Percentiles rank a stretch among this genome's conserved stretches.
Evolutionary conservation across 2,888 invertebrate genomes (phyloP).

Genomic region (Idaea straminata): DNA sequence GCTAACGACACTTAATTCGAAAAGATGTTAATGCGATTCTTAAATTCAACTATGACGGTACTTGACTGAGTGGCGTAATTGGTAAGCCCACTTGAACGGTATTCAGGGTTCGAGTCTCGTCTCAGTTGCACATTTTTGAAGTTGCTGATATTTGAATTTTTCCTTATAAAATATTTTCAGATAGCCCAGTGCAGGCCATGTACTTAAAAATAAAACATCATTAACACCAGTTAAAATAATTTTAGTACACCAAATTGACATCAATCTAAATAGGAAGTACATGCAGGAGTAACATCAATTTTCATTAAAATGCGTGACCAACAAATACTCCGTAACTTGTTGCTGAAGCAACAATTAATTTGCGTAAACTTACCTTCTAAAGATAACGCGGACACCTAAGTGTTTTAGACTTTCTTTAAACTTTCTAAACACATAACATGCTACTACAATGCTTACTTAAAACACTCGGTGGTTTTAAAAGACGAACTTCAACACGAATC

Average conservation of each 20-base stretch:
- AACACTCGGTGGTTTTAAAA: conserved; percentile 61
- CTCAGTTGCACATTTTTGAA: too few relatives aligned
- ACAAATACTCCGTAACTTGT: conserved; percentile 22
- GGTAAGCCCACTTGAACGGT: too few relatives aligned
- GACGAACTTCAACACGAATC: conserved; percentile 48
- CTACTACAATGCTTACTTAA: conserved; percentile 73
- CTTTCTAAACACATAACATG: conserved; percentile 73
- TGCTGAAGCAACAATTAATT: conserved; percentile 43
- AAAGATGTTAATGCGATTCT: too few relatives aligned
- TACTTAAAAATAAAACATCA: too few relatives aligned
- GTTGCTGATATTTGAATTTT: too few relatives aligned
- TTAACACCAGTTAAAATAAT: too few relatives aligned
- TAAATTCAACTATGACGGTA: too few relatives aligned
- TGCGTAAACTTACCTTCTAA: conserved; percentile 64
- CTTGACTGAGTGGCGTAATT: too few relatives aligned
- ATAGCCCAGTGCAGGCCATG: too few relatives aligned
- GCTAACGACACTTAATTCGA: too few relatives aligned
- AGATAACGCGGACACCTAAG: conserved; percentile 61
- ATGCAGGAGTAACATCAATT: neutral
- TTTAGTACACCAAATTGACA: neutral
- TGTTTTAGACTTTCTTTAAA: conserved; percentile 40
- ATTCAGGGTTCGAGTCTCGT: too few relatives aligned
- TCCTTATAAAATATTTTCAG: too few relatives aligned
- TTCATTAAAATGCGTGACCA: conserved; percentile 11
- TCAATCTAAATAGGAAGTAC: neutral